phyloP scores from a whole-genome alignment of 2,113 vertebrate genomes.

The Paratilapia polleni region DNA sequence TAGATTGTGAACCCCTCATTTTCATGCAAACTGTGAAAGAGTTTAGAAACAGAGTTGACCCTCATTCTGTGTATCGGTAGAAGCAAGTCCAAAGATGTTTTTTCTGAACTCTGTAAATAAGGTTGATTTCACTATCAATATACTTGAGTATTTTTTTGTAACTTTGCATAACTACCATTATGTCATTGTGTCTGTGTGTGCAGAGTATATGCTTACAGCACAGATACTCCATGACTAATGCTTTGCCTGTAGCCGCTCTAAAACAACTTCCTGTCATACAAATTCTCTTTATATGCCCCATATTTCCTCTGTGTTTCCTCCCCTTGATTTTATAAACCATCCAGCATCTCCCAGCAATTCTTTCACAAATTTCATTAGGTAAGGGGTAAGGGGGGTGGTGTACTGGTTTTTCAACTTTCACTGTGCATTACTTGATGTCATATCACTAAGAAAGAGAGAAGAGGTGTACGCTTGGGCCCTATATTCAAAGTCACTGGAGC shows the following conservation, averaged over 20 bases:
- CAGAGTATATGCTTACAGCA: not conserved
- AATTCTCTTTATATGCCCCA: constrained; percentile 19
- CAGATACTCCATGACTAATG: constrained; percentile 21
- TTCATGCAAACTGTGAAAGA: not conserved
- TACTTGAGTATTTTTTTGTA: not conserved
- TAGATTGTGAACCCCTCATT: not conserved
- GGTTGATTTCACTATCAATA: not conserved
- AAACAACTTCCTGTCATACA: constrained; percentile 9
- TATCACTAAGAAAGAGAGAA: constrained; percentile 66
- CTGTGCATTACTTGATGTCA: constrained; percentile 74
- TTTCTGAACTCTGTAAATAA: not conserved
- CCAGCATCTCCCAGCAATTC: constrained; percentile 43
- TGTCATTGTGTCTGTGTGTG: not conserved
- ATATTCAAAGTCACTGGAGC: constrained; percentile 78
- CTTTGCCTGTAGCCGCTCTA: constrained; percentile 33
- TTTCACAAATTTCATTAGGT: constrained; percentile 61
- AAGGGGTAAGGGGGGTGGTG: constrained; percentile 10
- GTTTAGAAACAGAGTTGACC: no score
- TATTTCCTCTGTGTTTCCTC: constrained; percentile 28
- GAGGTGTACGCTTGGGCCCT: constrained; percentile 57
- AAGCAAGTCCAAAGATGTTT: not conserved
- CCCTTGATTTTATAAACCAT: constrained; percentile 41
- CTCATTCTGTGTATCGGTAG: not conserved
- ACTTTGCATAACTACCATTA: not conserved
- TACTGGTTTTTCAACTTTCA: constrained; percentile 65